phyloP scores from a whole-genome alignment of 1,140 invertebrate species.

The Thaumatotibia leucotreta region DNA sequence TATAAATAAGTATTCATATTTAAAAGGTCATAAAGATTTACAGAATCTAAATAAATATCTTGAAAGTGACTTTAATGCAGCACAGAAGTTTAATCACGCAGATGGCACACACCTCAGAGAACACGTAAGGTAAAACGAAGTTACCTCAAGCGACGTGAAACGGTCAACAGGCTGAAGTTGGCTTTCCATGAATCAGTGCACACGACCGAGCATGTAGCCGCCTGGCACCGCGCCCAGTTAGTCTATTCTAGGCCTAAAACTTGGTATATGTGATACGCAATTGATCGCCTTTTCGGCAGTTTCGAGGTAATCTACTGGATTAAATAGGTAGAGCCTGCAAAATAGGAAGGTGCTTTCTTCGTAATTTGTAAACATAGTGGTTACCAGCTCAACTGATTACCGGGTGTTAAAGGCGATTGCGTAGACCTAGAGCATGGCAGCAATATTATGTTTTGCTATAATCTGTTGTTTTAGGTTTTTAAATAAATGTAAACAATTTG shows the following conservation, averaged over 20 bases:
- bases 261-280: background rate
- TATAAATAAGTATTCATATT: no score
- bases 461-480: no score
- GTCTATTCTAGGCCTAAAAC: constrained; percentile 8
- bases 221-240: constrained; percentile 41
- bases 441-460: no score
- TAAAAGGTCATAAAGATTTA: no score
- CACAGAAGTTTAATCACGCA: background rate
- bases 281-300: background rate
- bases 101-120: background rate
- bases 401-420: no score
- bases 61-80: no score
- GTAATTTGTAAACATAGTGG: no score
- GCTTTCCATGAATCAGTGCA: constrained; percentile 30
- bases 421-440: no score
- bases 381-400: no score
- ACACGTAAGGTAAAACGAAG: background rate
- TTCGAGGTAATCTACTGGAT: background rate
- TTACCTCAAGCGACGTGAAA: background rate
- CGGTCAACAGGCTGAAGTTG: constrained; percentile 25
- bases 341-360: background rate
- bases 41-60: no score
- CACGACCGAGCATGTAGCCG: constrained; percentile 29
- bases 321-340: background rate
- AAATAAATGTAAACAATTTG: no score